Evolutionary conservation across 2,113 vertebrate species (phyloP), one percentile per base, ranked within the genome.

Genomic region (Takifugu flavidus): DNA sequence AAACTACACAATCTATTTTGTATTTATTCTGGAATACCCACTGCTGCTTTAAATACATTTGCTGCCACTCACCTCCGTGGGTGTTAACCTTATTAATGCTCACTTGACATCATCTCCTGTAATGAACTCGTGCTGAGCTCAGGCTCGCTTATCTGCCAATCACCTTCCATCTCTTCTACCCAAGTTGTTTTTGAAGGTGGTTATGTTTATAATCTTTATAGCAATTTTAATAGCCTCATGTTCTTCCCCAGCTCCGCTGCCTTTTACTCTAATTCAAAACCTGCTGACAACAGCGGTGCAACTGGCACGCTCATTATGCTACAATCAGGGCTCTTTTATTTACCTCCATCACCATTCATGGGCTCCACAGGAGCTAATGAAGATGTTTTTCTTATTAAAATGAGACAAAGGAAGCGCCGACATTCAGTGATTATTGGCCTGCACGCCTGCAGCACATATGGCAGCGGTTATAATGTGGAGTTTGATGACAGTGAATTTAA

Each of bases 271-370:
- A 65, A 78, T 80, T 82, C 60, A 76, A 73, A 83, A 83, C 57
- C 71, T 83, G 85, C 85, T 87, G 85, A 85, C 74, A 77, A 65
- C 80, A 78, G 76, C 76, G 83, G 70, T 56, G 65, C 74, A 68
- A 82, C 70, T 65, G 50, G 65, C 45, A 4, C 43, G 34, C 77
- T 87, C 76, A 87, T 87, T 82, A 87, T 82, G 82, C 71, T 70
- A 75, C 76, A 74, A 82, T 81, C 79, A 79, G 65, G 59, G 74
- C 14, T 70, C 77, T 77, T 83, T 80, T 82, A 79, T 85, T 87
- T 80, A 85, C 82, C 74, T 69, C 55, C 76, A 59, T 62, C 45
- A 10, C 65, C 47, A 52, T 72, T 65, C 60, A 64, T 25, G 34
- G 57, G 52, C 67, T 60, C 64, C 25, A 12, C 49, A 42, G 69